Evolutionary conservation across 2,888 invertebrate genomes (phyloP).

Genomic region (Stenichneumon culpator): DNA sequence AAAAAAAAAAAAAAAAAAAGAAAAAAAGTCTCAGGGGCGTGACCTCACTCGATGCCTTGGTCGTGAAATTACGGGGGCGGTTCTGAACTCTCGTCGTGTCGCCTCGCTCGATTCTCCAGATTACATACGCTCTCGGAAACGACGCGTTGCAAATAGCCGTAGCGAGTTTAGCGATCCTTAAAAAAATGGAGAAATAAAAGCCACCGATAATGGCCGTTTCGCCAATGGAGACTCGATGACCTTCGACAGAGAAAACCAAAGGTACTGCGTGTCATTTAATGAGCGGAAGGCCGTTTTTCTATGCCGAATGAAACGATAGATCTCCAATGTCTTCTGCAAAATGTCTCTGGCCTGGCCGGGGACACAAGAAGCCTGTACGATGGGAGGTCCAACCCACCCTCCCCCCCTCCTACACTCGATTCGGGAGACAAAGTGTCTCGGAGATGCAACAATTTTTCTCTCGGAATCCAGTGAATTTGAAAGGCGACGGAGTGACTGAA

Average conservation of each 20-base stretch:
- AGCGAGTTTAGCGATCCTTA: constrained; percentile 2
- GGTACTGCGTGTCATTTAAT: neutral
- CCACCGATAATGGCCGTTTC: neutral
- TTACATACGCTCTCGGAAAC: constrained; percentile 15
- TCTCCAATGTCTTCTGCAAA: too few species aligned
- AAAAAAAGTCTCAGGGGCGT: constrained; percentile 69
- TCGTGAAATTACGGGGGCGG: constrained; percentile 70
- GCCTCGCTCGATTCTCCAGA: constrained; percentile 35
- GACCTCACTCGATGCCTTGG: constrained; percentile 64
- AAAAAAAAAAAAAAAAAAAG: constrained; percentile 43
- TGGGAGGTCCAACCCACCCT: too few species aligned
- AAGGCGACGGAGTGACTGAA: too few species aligned
- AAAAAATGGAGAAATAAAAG: constrained; percentile 1
- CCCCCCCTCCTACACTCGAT: too few species aligned
- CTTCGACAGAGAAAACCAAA: neutral
- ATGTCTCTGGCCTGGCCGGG: too few species aligned
- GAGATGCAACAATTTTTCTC: too few species aligned
- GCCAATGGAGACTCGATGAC: neutral
- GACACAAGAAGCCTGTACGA: too few species aligned
- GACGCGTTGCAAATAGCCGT: neutral
- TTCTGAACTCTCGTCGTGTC: constrained; percentile 51
- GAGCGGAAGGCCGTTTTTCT: too few species aligned
- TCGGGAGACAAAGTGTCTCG: too few species aligned
- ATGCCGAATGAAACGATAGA: too few species aligned
- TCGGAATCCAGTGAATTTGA: too few species aligned